Conservation (phyloP, 2,113 vertebrate genomes). For the Eulemur macaco region DNA sequence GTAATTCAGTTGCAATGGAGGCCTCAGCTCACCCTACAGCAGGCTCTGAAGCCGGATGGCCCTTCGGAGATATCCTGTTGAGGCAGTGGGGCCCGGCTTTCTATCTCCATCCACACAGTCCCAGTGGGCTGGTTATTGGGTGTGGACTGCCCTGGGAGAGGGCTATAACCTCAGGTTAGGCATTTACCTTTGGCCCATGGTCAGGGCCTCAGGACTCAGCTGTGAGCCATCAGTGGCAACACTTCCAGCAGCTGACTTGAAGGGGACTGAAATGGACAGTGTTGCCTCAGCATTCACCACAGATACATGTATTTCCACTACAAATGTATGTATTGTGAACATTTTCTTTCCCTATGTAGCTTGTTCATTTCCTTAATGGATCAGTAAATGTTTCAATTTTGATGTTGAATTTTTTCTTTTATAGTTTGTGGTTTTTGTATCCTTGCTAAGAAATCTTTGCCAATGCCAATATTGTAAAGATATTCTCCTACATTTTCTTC, state of each 20-base stretch:
- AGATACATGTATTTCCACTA: background rate
- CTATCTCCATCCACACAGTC: background rate
- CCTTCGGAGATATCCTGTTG: background rate
- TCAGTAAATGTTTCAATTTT: background rate
- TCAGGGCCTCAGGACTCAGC: background rate
- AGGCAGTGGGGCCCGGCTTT: background rate
- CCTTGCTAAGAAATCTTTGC: background rate
- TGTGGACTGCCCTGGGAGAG: background rate
- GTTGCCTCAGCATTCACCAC: background rate
- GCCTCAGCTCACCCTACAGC: background rate
- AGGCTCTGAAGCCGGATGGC: background rate
- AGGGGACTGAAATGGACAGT: background rate
- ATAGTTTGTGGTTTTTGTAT: background rate
- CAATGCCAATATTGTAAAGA: background rate
- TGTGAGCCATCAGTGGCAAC: background rate
- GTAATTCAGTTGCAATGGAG: background rate
- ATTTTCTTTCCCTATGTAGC: background rate
- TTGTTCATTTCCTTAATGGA: constrained; percentile 19
- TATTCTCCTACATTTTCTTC: background rate
- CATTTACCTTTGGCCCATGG: background rate
- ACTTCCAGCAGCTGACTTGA: background rate
- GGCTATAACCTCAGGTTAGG: background rate
- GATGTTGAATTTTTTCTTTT: constrained; percentile 9
- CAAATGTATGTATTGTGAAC: background rate
- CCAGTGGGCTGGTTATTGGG: background rate